phyloP scores from a whole-genome alignment of 2,797 vertebrate genomes.

The Novumbra hubbsi region DNA sequence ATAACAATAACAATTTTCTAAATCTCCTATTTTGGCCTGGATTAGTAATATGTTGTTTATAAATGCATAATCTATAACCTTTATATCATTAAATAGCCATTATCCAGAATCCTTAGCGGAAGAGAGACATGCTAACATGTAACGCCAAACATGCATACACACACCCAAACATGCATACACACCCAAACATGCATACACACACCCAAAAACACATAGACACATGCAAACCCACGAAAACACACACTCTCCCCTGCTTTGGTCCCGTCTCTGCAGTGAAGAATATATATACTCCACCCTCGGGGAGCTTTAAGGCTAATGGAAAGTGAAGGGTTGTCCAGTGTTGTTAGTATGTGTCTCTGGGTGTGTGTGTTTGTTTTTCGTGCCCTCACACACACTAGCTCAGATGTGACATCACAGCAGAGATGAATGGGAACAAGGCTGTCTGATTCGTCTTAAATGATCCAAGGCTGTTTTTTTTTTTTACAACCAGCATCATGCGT shows the following conservation, averaged over 20 bases:
- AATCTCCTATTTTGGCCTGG: too few relatives aligned
- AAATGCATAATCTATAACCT: too few relatives aligned
- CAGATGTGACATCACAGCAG: not conserved
- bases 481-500: not conserved
- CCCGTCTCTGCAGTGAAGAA: slow-evolving; percentile 49
- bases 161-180: not conserved
- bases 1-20: too few relatives aligned
- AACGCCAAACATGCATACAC: slow-evolving; percentile 5
- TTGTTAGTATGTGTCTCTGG: slow-evolving; percentile 57
- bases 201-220: slow-evolving; percentile 4
- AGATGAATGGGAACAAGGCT: not conserved
- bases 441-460: not conserved
- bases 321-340: slow-evolving; percentile 72
- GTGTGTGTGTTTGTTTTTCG: slow-evolving; percentile 24
- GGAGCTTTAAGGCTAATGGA: slow-evolving; percentile 66
- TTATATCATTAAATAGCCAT: not conserved
- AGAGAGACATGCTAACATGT: slow-evolving; percentile 1
- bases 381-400: slow-evolving; percentile 3
- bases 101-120: slow-evolving; percentile 2
- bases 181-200: not conserved
- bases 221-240: slow-evolving; percentile 1
- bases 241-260: slow-evolving; percentile 37
- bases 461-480: not conserved
- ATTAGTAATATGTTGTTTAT: too few relatives aligned
- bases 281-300: slow-evolving; percentile 66